These are phyloP conservation scores for Zoanthus sociatus DNA, from an alignment of 92 coral and sea anemone species.

Conservation along the genomic window DNA sequence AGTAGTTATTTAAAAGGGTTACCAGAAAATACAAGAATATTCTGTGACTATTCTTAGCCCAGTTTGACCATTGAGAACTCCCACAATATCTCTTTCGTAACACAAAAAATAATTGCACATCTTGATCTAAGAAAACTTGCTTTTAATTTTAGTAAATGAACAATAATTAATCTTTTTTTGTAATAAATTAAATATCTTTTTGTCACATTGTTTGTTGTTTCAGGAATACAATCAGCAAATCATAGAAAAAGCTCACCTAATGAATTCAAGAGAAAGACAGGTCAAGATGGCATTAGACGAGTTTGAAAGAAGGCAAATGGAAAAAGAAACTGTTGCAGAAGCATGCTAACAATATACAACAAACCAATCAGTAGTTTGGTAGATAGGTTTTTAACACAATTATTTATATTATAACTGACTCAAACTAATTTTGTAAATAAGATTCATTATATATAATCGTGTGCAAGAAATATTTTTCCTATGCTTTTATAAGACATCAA, in stretches of 20 bases:
- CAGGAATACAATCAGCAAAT: conserved; percentile 83
- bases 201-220: background rate
- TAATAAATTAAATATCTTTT: background rate
- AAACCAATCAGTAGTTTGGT: conserved; percentile 10
- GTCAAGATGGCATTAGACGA: conserved; percentile 75
- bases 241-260: conserved; percentile 86
- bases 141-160: too few relatives aligned
- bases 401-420: background rate
- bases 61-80: too few relatives aligned
- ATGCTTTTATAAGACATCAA: background rate
- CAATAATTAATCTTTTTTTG: background rate
- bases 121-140: too few relatives aligned
- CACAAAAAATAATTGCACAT: too few relatives aligned
- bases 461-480: conserved; percentile 20
- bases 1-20: too few relatives aligned
- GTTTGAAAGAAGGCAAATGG: conserved; percentile 73
- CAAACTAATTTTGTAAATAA: conserved; percentile 26
- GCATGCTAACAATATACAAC: conserved; percentile 17
- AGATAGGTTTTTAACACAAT: conserved; percentile 34
- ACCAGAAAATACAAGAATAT: too few relatives aligned
- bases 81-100: too few relatives aligned
- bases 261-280: conserved; percentile 61
- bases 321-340: conserved; percentile 35
- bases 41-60: too few relatives aligned
- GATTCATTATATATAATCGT: background rate